Base-by-base conservation (phyloP, 2,113 vertebrate species). In the Meleagris gallopavo region DNA sequence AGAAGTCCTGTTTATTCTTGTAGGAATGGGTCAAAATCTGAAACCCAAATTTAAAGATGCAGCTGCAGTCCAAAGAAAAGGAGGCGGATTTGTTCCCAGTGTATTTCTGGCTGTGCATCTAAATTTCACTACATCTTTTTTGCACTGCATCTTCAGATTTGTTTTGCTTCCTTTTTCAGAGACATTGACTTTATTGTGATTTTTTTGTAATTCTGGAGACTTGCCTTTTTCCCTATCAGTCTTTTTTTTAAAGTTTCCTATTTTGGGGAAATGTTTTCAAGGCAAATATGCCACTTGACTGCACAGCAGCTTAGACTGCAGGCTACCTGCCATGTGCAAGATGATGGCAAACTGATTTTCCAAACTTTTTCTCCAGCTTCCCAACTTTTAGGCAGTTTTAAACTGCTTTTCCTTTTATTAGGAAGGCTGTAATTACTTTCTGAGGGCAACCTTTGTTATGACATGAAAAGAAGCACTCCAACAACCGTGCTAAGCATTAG, bases 371-470 rank as follows among this genome's bases (percentile, higher is more conserved):
- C 50, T 64, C 41, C 72, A 13, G 30, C 61, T 93, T 83, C 83
- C 69, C 52, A 93, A 86, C 91, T 88, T 88, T 45, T 81, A 95
- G 57, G 54, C 79, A 79, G 83, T 89, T 95, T 78, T 73, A 94
- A 94, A 89, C 64, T 4, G 36, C 43, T 74, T 93, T 95, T 88
- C 46, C 27, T 92, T 95, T 94, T 80, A 67, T 89, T 93, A 75
- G 62, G 83, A 96, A 93, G 62, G 77, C 84, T 94, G 86, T 71
- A 96, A 96, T 96, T 97, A 96, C 65, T 67, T 79, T 90, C 66
- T 90, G 86, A 95, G 94, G 88, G 90, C 86, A 95, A 76, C 66
- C 38, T 96, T 96, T 96, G 81, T 95, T 94, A 89, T 65, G 67
- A 87, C 64, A 66, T 89, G 74, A 90, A 96, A 93, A 96, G 93